Base-by-base conservation (phyloP, 2,888 invertebrate genomes). In the Altica lythri region DNA sequence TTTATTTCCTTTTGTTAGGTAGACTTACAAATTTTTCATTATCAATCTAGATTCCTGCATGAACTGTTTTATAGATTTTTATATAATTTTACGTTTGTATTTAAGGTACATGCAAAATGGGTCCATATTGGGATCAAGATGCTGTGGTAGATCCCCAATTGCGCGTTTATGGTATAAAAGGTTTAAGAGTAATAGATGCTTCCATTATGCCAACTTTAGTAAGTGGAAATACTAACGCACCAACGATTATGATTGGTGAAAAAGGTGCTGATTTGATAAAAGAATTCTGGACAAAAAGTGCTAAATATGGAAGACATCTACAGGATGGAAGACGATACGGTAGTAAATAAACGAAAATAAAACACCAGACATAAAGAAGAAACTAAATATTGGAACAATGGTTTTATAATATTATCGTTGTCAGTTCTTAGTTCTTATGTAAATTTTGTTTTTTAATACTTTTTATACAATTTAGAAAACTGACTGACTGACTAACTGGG, bases 221-320 rank as follows among this genome's bases (percentile, higher is more conserved):
- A 0, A 90, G 90, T 62, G 91, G 90, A 0, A 92, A 92, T 63
- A 92, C 92, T 0, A 92, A 92, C 68, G 92, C 90, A 0, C 92
- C 92, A 0, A 84, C 84, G 1, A 91, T 94, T 19, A 94, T 94
- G 93, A 88, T 94, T 38, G 94, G 86, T 0, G 94, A 94, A 72
- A 94, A 93, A 72, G 92, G 89, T 0, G 83, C 92, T 6, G 92
- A 94, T 69, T 81, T 94, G 83, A 89, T 94, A 42, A 92, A 92
- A 71, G 86, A 90, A 63, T 87, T 83, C 70, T 92, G 92, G 92
- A 75, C 87, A 51, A 86, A 85, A 49, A 62, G 55, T 2, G 59
- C 59, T 1, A 57, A 62, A 25, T 60, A 51, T 27, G 59, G 59
- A 4, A 55, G 54, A 35, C 53, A 42, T 12, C 37, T 38, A 2